Base-by-base conservation (phyloP, 2,888 invertebrate genomes). In the Thalpophila matura region DNA sequence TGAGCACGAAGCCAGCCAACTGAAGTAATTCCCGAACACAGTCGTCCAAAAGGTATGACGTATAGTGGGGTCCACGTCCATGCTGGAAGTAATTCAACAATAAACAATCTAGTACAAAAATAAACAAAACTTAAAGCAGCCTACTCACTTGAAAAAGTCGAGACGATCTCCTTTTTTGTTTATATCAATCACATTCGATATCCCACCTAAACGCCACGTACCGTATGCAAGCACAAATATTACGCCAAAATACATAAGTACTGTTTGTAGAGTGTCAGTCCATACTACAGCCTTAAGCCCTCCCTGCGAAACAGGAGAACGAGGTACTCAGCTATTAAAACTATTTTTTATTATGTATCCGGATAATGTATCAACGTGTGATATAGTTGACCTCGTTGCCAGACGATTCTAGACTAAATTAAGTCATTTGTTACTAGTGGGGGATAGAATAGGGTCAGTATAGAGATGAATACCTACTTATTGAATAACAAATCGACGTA, bases 1-100 rank as follows among this genome's bases (percentile, higher is more conserved):
- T 0, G 97, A 97, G 85, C 97, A 98, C 0, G 97, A 96, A 0
- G 97, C 97, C 55, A 98, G 90, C 97, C 97, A 98, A 73, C 96
- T 96, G 81, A 98, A 96, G 85, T 97, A 97, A 83, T 97, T 98
- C 4, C 98, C 98, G 51, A 97, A 93, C 0, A 96, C 95, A 0
- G 97, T 96, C 0, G 97, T 96, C 98, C 98, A 98, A 80, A 98
- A 96, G 0, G 98, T 97, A 83, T 98, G 98, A 5, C 98, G 95
- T 18, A 97, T 95, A 0, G 97, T 96, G 1, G 97, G 98, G 87
- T 98, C 96, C 16, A 95, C 91, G 84, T 97, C 96, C 95, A 97
- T 97, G 82, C 98, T 97, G 86, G 55, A 94, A 93, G 33, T 5
- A 60, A 42, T 10, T 12, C 14, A 51, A 33, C 22, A 18, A 22